Conservation (phyloP, 2,888 invertebrate species). For the Acanthococcus lagerstroemiae region DNA sequence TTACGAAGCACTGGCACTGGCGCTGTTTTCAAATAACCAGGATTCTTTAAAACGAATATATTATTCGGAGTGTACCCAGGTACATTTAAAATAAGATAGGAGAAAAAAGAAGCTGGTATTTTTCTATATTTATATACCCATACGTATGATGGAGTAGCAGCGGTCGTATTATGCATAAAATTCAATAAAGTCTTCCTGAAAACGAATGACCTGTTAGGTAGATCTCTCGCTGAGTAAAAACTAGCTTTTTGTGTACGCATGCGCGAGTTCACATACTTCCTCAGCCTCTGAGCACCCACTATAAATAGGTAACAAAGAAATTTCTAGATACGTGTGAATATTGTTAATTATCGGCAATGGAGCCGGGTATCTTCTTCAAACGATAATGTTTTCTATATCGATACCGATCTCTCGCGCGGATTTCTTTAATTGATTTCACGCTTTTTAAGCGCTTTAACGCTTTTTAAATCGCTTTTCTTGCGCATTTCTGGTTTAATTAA, state of each 20-base stretch:
- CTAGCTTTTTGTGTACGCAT: conserved; percentile 20
- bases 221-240: conserved; percentile 29
- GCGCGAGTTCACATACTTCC: conserved; percentile 2
- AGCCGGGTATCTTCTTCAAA: conserved; percentile 8
- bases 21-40: too few species aligned
- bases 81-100: neutral
- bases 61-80: neutral
- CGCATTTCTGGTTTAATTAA: conserved; percentile 19
- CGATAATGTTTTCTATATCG: conserved; percentile 22
- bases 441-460: conserved; percentile 17
- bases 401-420: conserved; percentile 22
- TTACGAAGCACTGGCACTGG: too few species aligned
- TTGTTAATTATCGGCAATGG: conserved; percentile 24
- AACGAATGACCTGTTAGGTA: conserved; percentile 28
- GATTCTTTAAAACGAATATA: neutral
- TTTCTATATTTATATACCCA: neutral
- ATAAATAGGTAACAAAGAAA: conserved; percentile 21
- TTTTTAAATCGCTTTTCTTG: conserved; percentile 3
- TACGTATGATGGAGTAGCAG: neutral
- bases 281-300: conserved; percentile 22
- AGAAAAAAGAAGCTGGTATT: neutral
- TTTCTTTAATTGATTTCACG: conserved; percentile 30
- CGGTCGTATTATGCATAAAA: conserved; percentile 21
- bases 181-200: conserved; percentile 22
- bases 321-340: conserved; percentile 28